Evolutionary conservation across 2,888 invertebrate species (phyloP).

Genomic region (Ormyrus thymus): DNA sequence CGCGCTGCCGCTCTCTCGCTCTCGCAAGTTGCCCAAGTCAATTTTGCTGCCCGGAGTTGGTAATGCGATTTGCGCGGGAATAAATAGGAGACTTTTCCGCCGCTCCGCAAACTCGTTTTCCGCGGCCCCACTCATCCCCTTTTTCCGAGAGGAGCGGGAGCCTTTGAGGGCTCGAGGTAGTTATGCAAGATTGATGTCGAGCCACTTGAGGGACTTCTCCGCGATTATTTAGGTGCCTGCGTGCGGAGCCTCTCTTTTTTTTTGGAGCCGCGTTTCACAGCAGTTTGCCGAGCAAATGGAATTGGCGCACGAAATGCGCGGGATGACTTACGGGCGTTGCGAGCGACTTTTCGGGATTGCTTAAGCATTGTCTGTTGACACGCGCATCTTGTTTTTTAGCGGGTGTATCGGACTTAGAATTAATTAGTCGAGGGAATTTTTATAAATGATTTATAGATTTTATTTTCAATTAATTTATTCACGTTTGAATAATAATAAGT

Average conservation of each 20-base stretch:
- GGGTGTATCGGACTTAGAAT: too few relatives aligned
- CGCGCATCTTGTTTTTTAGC: too few relatives aligned
- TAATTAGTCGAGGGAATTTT: too few relatives aligned
- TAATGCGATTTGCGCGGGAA: slow-evolving; percentile 75
- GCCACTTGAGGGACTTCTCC: not conserved
- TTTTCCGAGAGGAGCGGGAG: not conserved
- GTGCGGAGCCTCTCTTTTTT: not conserved
- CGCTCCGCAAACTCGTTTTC: slow-evolving; percentile 54
- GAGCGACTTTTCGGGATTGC: too few relatives aligned
- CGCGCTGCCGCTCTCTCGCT: slow-evolving; percentile 67
- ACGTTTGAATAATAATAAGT: too few relatives aligned
- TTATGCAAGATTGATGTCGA: slow-evolving; percentile 42
- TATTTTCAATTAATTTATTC: too few relatives aligned
- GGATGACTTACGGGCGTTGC: too few relatives aligned
- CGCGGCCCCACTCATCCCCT: not conserved
- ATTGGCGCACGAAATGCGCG: not conserved
- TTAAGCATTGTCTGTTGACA: too few relatives aligned
- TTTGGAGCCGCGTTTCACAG: not conserved
- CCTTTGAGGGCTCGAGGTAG: slow-evolving; percentile 12
- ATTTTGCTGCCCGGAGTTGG: slow-evolving; percentile 74
- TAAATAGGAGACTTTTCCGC: slow-evolving; percentile 65
- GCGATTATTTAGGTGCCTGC: slow-evolving; percentile 32
- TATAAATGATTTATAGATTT: too few relatives aligned
- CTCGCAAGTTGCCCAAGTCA: slow-evolving; percentile 73
- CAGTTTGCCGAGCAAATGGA: slow-evolving; percentile 10